Percentiles rank a stretch among this genome's conserved stretches.
Evolutionary conservation across 1,140 invertebrate genomes (phyloP).

Genomic region (Lasioglossum albipes): DNA sequence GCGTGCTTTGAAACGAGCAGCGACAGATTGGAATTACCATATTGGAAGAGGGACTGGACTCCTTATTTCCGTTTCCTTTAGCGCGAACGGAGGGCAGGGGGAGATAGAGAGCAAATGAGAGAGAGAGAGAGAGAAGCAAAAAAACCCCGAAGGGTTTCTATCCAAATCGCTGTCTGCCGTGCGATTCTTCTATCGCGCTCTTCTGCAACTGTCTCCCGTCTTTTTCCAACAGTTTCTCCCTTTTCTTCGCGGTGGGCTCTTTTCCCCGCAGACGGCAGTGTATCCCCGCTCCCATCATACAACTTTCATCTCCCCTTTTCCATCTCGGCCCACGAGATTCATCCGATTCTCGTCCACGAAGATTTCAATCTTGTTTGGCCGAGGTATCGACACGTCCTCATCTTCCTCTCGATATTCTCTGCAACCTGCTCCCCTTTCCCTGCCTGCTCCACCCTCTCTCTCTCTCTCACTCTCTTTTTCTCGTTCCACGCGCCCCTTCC

Average conservation of each 20-base stretch:
- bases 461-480: constrained; percentile 22
- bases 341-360: constrained; percentile 69
- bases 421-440: constrained; percentile 38
- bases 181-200: constrained; percentile 28
- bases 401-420: constrained; percentile 53
- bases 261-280: constrained; percentile 24
- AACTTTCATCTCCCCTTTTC: constrained; percentile 64
- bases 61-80: constrained; percentile 71
- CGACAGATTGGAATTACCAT: constrained; percentile 77
- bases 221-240: neutral
- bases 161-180: constrained; percentile 30
- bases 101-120: neutral
- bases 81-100: constrained; percentile 3
- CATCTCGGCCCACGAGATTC: constrained; percentile 59
- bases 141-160: constrained; percentile 20
- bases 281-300: neutral
- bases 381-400: constrained; percentile 65
- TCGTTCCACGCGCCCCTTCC: constrained; percentile 20
- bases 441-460: constrained; percentile 8
- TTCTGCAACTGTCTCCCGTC: constrained; percentile 1
- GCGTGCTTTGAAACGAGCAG: constrained; percentile 69
- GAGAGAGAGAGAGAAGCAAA: no score
- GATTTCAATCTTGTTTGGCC: constrained; percentile 74
- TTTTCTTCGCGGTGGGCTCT: constrained; percentile 2
- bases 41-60: constrained; percentile 72